Conservation (phyloP, 2,797 vertebrate species). For the Molossus molossus region DNA sequence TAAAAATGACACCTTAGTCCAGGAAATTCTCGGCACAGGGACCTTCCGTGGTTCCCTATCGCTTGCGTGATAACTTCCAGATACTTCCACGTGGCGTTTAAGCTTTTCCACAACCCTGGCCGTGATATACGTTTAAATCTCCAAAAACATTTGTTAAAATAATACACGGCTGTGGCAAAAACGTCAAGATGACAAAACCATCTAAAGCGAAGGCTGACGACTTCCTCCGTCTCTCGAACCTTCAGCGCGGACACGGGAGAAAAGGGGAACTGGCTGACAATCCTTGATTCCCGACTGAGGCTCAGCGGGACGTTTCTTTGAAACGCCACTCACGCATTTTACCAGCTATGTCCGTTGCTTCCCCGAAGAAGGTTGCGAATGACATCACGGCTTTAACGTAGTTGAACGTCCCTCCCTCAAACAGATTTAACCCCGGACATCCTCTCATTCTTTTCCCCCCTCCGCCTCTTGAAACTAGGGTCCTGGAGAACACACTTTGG, state of each 20-base stretch:
- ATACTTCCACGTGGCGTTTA: background rate
- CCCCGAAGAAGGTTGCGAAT: background rate
- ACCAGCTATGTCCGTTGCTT: conserved; percentile 16
- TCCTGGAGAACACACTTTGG: background rate
- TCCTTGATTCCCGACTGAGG: background rate
- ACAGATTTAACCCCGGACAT: background rate
- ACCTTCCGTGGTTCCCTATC: background rate
- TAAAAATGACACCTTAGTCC: background rate
- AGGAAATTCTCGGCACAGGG: background rate
- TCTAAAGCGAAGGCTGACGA: background rate
- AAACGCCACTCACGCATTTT: background rate
- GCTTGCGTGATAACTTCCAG: background rate
- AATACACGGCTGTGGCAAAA: background rate
- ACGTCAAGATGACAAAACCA: background rate
- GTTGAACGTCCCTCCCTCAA: background rate
- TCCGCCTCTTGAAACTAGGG: background rate
- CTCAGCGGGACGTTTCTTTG: background rate
- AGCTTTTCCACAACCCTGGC: background rate
- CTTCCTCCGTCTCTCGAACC: background rate
- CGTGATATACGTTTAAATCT: background rate
- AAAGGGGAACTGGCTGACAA: background rate
- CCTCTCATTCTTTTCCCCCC: background rate
- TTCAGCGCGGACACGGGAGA: too few relatives aligned
- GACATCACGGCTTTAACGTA: background rate
- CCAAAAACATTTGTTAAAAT: background rate